Evolutionary conservation across 2,113 vertebrate species (phyloP), one percentile per base, ranked within the genome.

Genomic region (Chloropsis hardwickii): DNA sequence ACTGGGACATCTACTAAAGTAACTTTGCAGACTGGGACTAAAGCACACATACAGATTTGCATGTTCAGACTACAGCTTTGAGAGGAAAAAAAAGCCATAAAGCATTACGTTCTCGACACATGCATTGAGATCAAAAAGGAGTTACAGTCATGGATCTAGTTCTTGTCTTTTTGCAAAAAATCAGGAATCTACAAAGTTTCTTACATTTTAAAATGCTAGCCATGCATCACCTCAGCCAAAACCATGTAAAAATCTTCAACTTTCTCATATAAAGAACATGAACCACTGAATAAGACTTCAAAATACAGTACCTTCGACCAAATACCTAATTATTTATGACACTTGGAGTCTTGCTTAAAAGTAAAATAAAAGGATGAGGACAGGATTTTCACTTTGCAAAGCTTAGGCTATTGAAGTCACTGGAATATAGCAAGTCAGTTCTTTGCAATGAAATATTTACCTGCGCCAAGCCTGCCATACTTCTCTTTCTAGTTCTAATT

Each of bases 1-100:
- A 31, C 64, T 87, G 90, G 81, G 86, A 85, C 73, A 57, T 0
- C 4, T 13, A 66, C 71, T 78, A 47, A 92, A 86, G 85, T 60
- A 83, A 90, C 82, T 92, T 53, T 57, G 40, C 86, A 92, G 80
- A 79, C 60, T 74, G 69, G 53, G 76, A 74, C 86, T 65, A 78
- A 65, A 5, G 42, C 53, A 39, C 14, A 16, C 40, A 64, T 14
- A 61, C 2, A 83, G 47, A 91, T 83, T 31, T 54, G 66, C 78
- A 65, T 37, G 54, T 33, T 50, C 53, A 77, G 40, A 74, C 44
- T 60, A 64, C 53, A 86, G 56, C 33, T 67, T 13, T 31, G 12
- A 42, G 69, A 9, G 7, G 7, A 24, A 25, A 64, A 40, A 29
- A 60, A 51, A 56, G 2, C 6, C 8, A 39, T 3, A 4, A 82